Conservation (phyloP, 2,113 vertebrate genomes). For the Melanerpes aurifrons region DNA sequence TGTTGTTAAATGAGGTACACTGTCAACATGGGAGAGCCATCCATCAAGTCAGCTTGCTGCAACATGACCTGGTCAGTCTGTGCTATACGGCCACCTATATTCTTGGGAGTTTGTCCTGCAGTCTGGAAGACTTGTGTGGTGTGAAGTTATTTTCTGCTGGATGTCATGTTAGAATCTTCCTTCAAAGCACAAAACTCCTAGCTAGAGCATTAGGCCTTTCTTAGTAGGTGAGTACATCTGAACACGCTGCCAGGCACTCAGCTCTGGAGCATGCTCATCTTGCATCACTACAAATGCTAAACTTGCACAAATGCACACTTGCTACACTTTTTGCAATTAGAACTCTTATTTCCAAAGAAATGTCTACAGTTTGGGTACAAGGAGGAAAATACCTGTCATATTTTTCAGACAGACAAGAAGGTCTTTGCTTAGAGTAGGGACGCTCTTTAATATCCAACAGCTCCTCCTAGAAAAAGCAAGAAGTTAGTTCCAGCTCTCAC, state of each 20-base stretch:
- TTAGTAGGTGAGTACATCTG: not conserved
- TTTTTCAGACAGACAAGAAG: conserved; percentile 94
- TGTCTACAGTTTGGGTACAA: not conserved
- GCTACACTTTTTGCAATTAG: not conserved
- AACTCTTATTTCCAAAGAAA: not conserved
- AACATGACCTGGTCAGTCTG: not conserved
- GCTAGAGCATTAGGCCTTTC: not conserved
- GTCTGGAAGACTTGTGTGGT: not conserved
- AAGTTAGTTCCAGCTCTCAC: not conserved
- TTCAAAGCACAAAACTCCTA: not conserved
- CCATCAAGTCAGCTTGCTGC: not conserved
- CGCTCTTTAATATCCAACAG: conserved; percentile 94
- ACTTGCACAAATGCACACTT: too few species aligned
- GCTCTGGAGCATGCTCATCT: rapidly evolving
- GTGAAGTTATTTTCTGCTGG: not conserved
- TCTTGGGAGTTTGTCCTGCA: not conserved
- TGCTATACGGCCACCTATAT: not conserved
- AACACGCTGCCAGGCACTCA: not conserved
- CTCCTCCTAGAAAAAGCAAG: conserved; percentile 83
- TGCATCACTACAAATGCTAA: not conserved
- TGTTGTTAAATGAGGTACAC: not conserved
- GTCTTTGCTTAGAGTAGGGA: conserved; percentile 92
- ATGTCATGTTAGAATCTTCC: not conserved
- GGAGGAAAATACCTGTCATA: conserved; percentile 90
- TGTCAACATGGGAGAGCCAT: not conserved